These are phyloP conservation scores for Oreochromis niloticus DNA, from an alignment of 2,113 vertebrate species.

Conservation along the genomic window DNA sequence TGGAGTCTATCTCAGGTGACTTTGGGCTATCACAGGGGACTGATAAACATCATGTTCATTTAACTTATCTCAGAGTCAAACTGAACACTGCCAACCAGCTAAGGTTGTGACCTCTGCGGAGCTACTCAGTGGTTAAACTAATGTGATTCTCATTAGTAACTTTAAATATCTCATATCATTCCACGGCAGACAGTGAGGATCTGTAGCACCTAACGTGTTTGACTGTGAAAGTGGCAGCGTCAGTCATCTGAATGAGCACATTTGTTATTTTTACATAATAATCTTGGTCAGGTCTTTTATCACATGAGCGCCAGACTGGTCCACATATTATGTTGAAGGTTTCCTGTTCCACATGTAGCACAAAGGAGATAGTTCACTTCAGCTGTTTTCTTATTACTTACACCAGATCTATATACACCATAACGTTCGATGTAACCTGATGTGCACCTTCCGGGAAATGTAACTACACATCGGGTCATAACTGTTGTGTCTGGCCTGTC, in stretches of 20 bases:
- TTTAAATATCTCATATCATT: background rate
- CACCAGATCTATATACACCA: background rate
- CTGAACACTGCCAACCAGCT: background rate
- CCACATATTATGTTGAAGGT: background rate
- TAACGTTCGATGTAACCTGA: background rate
- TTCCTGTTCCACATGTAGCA: background rate
- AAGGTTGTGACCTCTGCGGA: background rate
- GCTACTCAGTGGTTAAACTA: background rate
- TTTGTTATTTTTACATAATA: background rate
- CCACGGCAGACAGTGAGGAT: background rate
- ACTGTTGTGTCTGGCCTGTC: background rate
- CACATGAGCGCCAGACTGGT: background rate
- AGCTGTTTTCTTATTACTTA: background rate
- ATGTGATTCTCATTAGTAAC: background rate
- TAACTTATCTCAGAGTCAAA: background rate
- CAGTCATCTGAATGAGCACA: background rate
- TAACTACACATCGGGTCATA: background rate
- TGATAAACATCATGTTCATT: background rate
- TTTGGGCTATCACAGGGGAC: background rate
- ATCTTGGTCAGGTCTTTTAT: background rate
- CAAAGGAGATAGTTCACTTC: background rate
- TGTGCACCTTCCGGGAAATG: background rate
- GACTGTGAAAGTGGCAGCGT: background rate
- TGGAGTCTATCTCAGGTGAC: background rate
- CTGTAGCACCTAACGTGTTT: background rate